These are phyloP conservation scores for Cephalopachus bancanus DNA, from an alignment of 2,797 vertebrate genomes.

Conservation along the genomic window DNA sequence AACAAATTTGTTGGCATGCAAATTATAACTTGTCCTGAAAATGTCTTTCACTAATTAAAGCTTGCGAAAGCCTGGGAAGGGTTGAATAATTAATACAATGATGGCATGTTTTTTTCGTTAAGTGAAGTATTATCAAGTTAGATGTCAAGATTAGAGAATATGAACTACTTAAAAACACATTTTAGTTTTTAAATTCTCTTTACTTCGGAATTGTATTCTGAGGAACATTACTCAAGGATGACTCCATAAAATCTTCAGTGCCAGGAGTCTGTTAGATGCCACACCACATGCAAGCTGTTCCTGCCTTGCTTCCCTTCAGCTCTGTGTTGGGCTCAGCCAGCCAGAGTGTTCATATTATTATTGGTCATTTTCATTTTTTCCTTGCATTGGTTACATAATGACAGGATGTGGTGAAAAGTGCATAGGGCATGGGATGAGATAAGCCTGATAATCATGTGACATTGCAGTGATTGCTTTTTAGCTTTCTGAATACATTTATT, in stretches of 20 bases:
- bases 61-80: conserved; percentile 60
- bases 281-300: rapidly evolving
- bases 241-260: background rate
- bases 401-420: rapidly evolving
- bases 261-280: rapidly evolving
- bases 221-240: background rate
- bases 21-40: conserved; percentile 79
- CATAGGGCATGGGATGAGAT: rapidly evolving
- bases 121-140: conserved; percentile 67
- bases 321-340: background rate
- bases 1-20: conserved; percentile 78
- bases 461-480: no score
- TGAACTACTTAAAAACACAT: background rate
- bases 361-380: rapidly evolving
- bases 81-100: conserved; percentile 69
- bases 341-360: background rate
- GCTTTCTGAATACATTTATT: no score
- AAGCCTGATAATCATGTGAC: background rate
- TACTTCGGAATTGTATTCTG: background rate
- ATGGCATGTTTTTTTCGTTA: conserved; percentile 49
- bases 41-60: conserved; percentile 74
- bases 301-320: background rate
- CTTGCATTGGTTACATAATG: rapidly evolving
- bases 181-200: background rate
- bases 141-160: conserved; percentile 55